Evolutionary conservation across 2,888 invertebrate species (phyloP).

Genomic region (Ophion slaviceki): DNA sequence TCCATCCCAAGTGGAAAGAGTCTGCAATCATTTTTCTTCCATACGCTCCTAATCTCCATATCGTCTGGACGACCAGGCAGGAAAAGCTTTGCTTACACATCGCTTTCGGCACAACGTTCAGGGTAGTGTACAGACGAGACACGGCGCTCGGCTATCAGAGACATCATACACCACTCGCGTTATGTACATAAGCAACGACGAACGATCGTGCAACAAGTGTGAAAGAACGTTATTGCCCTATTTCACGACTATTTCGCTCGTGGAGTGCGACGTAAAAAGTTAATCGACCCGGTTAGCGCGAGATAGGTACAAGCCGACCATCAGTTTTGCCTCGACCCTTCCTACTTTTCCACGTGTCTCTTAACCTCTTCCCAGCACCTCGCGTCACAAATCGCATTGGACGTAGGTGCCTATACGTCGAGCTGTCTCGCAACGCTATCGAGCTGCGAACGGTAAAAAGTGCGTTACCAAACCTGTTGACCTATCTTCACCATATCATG

Average conservation of each 20-base stretch:
- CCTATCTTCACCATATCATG: neutral
- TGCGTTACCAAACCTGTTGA: neutral
- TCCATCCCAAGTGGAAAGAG: too few species aligned
- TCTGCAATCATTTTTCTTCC: neutral
- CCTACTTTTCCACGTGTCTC: constrained; percentile 47
- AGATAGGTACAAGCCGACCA: constrained; percentile 51
- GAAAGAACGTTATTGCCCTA: constrained; percentile 77
- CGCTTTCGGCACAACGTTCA: constrained; percentile 37
- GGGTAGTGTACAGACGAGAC: constrained; percentile 30
- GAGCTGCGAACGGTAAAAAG: neutral
- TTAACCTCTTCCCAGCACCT: constrained; percentile 5
- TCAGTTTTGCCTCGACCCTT: constrained; percentile 49
- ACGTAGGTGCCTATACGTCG: constrained; percentile 8
- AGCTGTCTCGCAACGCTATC: neutral
- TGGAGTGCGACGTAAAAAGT: constrained; percentile 74
- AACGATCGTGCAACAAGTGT: constrained; percentile 77
- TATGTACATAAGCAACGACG: constrained; percentile 68
- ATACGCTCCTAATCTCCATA: neutral
- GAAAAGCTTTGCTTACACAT: neutral
- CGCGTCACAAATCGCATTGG: constrained; percentile 12
- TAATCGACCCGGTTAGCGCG: constrained; percentile 70
- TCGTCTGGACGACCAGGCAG: constrained; percentile 11
- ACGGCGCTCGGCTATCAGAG: constrained; percentile 44
- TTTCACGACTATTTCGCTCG: constrained; percentile 76
- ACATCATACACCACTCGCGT: constrained; percentile 55